Conservation (phyloP, 2,113 vertebrate genomes). For the Formicarius rufipectus region DNA sequence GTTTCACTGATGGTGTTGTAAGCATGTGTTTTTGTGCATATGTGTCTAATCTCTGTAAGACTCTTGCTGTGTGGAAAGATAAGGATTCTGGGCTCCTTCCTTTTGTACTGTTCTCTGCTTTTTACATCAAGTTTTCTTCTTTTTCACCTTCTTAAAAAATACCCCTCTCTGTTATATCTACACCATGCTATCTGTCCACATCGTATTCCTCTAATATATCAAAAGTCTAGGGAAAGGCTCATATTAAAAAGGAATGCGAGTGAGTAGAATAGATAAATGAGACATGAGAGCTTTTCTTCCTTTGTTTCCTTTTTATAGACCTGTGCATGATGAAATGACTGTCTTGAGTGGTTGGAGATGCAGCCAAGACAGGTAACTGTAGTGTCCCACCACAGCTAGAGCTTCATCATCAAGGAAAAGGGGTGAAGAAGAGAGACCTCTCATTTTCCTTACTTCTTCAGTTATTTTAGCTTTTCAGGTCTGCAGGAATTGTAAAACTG, state of each 20-base stretch:
- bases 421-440: neutral
- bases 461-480: neutral
- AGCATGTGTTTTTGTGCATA: neutral
- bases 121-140: neutral
- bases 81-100: neutral
- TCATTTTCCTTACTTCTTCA: neutral
- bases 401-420: neutral
- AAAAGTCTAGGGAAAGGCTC: neutral
- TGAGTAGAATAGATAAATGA: neutral
- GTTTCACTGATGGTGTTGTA: neutral
- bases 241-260: neutral
- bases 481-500: neutral
- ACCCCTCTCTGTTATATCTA: neutral
- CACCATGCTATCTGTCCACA: neutral
- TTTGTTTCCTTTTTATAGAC: neutral
- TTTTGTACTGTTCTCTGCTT: neutral
- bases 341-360: rapidly evolving
- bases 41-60: neutral
- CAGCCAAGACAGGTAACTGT: neutral
- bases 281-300: neutral
- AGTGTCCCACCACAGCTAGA: neutral
- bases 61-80: neutral
- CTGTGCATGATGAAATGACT: neutral
- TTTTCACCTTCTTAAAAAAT: neutral
- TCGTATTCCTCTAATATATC: neutral